phyloP scores from a whole-genome alignment of 2,888 invertebrate species.

The Neuroscelio doddi region DNA sequence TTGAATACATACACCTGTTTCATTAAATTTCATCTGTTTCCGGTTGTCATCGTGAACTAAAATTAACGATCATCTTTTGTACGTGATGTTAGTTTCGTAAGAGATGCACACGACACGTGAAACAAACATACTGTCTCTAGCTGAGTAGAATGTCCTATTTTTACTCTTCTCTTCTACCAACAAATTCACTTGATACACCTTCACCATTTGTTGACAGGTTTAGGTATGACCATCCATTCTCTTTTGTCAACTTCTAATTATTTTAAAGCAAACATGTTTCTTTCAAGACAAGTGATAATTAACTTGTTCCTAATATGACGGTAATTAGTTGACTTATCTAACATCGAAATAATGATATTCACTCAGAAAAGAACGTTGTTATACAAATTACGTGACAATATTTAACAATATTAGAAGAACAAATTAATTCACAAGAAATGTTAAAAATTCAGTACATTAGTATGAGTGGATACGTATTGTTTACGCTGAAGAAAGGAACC shows the following conservation, averaged over 20 bases:
- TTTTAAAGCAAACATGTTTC: not conserved
- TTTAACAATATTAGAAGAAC: too few species aligned
- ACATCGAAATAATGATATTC: too few species aligned
- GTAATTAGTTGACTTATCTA: too few species aligned
- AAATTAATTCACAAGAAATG: too few species aligned
- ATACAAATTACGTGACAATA: too few species aligned
- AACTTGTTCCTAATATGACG: too few species aligned
- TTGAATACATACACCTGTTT: not conserved
- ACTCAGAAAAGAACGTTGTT: too few species aligned
- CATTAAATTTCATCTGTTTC: conserved; percentile 5
- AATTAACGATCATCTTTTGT: conserved; percentile 7
- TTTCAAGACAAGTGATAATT: too few species aligned
- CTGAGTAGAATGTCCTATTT: conserved; percentile 3
- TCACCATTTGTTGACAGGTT: conserved; percentile 1
- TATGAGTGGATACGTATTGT: too few species aligned
- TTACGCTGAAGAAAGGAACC: not conserved
- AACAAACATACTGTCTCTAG: not conserved
- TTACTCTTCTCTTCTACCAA: not conserved
- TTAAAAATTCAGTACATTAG: too few species aligned
- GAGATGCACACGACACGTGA: not conserved
- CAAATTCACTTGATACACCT: not conserved
- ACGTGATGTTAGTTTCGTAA: not conserved
- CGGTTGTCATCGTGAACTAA: conserved; percentile 3
- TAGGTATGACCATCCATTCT: not conserved
- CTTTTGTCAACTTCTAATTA: conserved; percentile 4